Base-by-base conservation (phyloP, 2,113 vertebrate species). In the Sinocyclocheilus anophthalmus region DNA sequence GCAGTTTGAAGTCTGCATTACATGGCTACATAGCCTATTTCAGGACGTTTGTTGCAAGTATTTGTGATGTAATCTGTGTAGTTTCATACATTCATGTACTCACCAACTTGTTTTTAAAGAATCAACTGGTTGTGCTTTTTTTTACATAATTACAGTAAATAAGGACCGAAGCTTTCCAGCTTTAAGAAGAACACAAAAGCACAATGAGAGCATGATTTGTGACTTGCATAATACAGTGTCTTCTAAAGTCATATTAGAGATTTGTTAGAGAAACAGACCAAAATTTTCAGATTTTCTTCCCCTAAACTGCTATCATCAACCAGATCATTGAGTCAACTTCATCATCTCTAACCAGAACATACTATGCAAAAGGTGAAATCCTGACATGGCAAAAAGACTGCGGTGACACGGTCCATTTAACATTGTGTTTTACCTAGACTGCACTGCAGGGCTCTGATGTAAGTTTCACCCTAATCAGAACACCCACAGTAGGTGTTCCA, bases 401-500 rank as follows among this genome's bases (percentile, higher is more conserved):
- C n/a, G 26, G 61, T 86, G 85, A 63, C 63, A 39, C 45, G 42
- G 70, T 24, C 69, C 76, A 39, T 84, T 70, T 77, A 83, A 86
- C 53, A 55, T 24, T 37, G n/a, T 86, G 85, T 50, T 63, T 50
- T 87, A 45, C 45, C 30, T 55, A 48, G 24, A 18, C 61, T 76
- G 20, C 61, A 78, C 69, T 39, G 33, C 14, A 59, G 22, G 73
- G 39, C 84, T 65, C 14, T 39, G 45, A 76, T 80, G 63, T 83
- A 86, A 84, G 81, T 65, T 30, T 73, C 76, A 42, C 69, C 57
- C n/a, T 85, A 84, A 87, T 89, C 85, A 63, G 37, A 75, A 87
- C 83, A 89, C 86, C 86, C 84, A 85, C 86, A 83, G 79, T 85
- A 76, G 77, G 77, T 77, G 59, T 67, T 77, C 59, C 73, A 45